These are phyloP conservation scores for Pharmacophagus antenor DNA, from an alignment of 2,888 invertebrate genomes.

Conservation along the genomic window DNA sequence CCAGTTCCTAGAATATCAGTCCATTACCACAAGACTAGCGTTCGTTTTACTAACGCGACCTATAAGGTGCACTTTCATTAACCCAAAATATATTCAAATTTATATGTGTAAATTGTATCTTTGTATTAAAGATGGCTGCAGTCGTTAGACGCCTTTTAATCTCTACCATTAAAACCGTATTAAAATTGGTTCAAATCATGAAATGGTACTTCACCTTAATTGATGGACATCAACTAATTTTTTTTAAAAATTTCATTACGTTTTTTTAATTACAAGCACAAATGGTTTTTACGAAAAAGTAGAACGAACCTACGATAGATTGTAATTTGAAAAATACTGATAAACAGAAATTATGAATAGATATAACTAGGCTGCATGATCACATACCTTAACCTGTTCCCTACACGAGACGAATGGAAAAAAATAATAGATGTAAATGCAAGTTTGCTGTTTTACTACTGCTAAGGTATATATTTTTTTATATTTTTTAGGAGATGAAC, in stretches of 20 bases:
- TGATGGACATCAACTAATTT: constrained; percentile 7
- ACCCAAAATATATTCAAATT: constrained; percentile 10
- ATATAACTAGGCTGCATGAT: too few species aligned
- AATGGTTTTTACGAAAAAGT: too few species aligned
- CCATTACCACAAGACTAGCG: neutral
- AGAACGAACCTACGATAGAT: too few species aligned
- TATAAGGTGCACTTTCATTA: constrained; percentile 32
- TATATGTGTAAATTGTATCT: constrained; percentile 9
- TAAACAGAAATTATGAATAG: too few species aligned
- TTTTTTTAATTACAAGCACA: too few species aligned
- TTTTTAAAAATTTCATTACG: constrained; percentile 5
- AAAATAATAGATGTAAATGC: too few species aligned
- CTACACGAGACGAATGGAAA: too few species aligned
- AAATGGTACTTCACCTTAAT: constrained; percentile 19
- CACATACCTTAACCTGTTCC: too few species aligned
- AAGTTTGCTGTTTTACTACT: too few species aligned
- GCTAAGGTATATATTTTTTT: too few species aligned
- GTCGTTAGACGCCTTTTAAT: constrained; percentile 21
- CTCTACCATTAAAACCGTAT: constrained; percentile 20
- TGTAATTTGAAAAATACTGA: too few species aligned
- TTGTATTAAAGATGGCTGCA: constrained; percentile 15
- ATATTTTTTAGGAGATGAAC: too few species aligned
- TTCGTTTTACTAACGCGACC: neutral
- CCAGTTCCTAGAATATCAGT: neutral
- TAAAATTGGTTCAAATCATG: constrained; percentile 12